Percentiles rank a stretch among this genome's conserved stretches.
Conservation (phyloP, 2,888 invertebrate species). For the Oscheius myriophilus region DNA sequence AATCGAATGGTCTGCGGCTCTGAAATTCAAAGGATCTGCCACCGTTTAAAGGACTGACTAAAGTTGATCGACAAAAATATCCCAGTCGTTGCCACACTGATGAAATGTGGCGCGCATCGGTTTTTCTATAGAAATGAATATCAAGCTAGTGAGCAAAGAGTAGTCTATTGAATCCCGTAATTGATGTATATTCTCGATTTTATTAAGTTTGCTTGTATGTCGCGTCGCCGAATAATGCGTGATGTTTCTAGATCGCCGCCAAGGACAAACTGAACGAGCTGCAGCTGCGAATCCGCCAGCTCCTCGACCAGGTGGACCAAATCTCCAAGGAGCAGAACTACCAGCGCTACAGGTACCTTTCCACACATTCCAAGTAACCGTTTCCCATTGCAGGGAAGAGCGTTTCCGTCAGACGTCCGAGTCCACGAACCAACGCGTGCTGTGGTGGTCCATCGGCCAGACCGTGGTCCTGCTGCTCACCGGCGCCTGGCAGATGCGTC, state of each 20-base stretch:
- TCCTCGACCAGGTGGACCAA: slow-evolving; percentile 96
- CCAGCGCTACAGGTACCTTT: slow-evolving; percentile 77
- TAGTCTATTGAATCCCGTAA: no score
- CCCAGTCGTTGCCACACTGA: no score
- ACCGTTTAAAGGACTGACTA: no score
- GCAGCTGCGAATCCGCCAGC: slow-evolving; percentile 90
- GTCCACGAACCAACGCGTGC: slow-evolving; percentile 91
- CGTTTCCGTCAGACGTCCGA: slow-evolving; percentile 96
- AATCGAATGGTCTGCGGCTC: no score
- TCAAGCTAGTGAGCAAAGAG: no score
- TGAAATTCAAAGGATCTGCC: no score
- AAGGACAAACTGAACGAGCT: slow-evolving; percentile 95
- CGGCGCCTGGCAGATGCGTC: slow-evolving; percentile 99
- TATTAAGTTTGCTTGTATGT: no score
- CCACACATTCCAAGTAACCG: not conserved
- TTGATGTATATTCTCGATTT: no score
- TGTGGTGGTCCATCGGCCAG: slow-evolving; percentile 86
- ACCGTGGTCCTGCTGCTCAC: slow-evolving; percentile 87
- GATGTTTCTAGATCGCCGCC: slow-evolving; percentile 83
- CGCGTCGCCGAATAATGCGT: no score
- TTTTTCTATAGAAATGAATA: no score
- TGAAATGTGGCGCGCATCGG: no score
- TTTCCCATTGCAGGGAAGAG: slow-evolving; percentile 82
- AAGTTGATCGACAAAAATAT: no score
- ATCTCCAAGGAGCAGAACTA: slow-evolving; percentile 99